Evolutionary conservation across 37 sponge, comb jelly and placozoan genomes (phyloP), one percentile per base, ranked within the genome.

Genomic region (Spongilla lacustris): DNA sequence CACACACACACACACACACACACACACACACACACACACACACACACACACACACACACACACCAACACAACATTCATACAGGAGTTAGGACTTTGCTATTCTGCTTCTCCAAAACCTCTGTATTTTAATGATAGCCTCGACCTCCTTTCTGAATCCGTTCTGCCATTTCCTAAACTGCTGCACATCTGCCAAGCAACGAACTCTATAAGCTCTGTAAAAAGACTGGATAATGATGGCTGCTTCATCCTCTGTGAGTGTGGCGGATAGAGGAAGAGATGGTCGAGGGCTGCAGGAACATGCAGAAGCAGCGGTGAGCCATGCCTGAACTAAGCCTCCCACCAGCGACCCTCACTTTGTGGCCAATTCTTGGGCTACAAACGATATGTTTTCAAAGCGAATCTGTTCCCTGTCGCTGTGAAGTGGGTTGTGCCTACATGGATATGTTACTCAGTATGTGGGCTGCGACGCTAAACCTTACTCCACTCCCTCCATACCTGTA

Each of bases 181-280:
- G 58, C 26, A 78, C 73, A 1, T 92, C 36, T 1, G 26, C 14
- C 19, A 10, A 14, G 58, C 58, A 36, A 67, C 78, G 77, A 32
- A 88, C 92, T 14, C 80, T 14, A 77, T 93, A 94, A 9, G 89
- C 95, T 71, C 96, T 90, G 84, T 85, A 89, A 38, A 78, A 79
- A 11, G 97, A 78, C 81, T 97, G 97, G 23, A 97, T 92, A 36
- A 94, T 84, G 22, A 67, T 88, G 68, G 91, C 93, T 35, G 97
- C 97, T 50, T 97, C 93, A 17, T 78, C 85, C 70, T 97, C 93
- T 49, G 91, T 94, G n/a, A 97, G 87, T 26, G 92, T 80, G 32
- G 95, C 89, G 30, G 96, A 94, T 0, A 92, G 89, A 38, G 97
- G 97, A 0, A 94, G 87, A 50, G 93, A 87, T 24, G 93, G 89